Evolutionary conservation across 92 coral and sea anemone species (phyloP), one percentile per base, ranked within the genome.

Genomic region (Epizoanthus rinbou): DNA sequence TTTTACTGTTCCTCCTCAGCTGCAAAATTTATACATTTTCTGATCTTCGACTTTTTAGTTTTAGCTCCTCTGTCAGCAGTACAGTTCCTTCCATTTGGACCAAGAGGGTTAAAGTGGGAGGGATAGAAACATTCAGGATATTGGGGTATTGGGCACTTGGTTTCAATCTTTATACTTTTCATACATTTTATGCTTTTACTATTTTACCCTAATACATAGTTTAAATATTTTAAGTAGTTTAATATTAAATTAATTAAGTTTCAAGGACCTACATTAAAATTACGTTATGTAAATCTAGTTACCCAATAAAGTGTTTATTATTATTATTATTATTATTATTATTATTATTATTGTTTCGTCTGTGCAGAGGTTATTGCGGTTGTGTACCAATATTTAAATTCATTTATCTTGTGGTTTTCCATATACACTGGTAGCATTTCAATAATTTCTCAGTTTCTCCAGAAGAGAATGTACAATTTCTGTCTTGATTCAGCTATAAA

Each of bases 401-500:
- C 19, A 28, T 47, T 68, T 68, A 21, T 11, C 0, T 47, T 8
- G 15, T 68, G 47, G 73, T 68, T 68, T 68, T 68, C 47, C 53
- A 13, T 68, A 17, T 68, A 68, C 47, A 28, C 18, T 68, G 73
- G 50, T 68, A 68, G 25, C 53, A 33, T 68, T 68, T 68, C 73
- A 68, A 68, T 68, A 68, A 68, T 28, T 28, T 68, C 6, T 68
- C 50, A 11, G 5, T 28, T 28, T 68, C 21, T 68, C 47, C 73
- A 68, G 53, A 68, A 68, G 18, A 68, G 19, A 68, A 69, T 69
- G 74, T 33, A 69, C 54, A 69, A 69, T 41, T 69, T 39, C 53
- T 69, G 74, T 41, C 74, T 69, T 35, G 57, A 69, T 69, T 69
- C 74, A 69, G 24, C 74, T 15, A 69, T 69, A 24, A 69, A 69